Conservation (phyloP, 92 coral and sea anemone species). For the Blastomussa wellsi region DNA sequence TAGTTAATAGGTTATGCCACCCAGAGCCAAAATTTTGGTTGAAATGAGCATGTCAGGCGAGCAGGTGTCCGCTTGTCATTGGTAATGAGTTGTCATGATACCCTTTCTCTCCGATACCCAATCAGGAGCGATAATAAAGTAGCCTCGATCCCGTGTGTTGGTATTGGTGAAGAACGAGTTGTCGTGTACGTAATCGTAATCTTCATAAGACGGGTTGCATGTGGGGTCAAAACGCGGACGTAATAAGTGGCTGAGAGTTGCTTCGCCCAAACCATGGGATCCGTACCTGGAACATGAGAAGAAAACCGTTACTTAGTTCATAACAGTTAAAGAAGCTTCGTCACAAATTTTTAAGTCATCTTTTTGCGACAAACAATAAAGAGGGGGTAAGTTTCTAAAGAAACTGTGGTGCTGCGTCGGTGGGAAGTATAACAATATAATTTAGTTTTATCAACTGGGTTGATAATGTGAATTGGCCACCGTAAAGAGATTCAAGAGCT, state of each 20-base stretch:
- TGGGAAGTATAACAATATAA: too few species aligned
- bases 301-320: background rate
- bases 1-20: background rate
- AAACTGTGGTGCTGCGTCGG: too few species aligned
- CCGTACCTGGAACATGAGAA: conserved; percentile 54
- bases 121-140: conserved; percentile 85
- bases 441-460: too few species aligned
- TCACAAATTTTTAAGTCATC: too few species aligned
- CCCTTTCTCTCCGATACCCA: conserved; percentile 92
- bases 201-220: conserved; percentile 56
- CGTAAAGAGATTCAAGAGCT: too few species aligned
- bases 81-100: conserved; percentile 66
- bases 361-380: too few species aligned
- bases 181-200: conserved; percentile 75
- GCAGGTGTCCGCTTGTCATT: conserved; percentile 28
- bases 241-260: conserved; percentile 67
- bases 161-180: conserved; percentile 84
- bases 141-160: conserved; percentile 79
- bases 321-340: too few species aligned
- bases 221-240: conserved; percentile 74
- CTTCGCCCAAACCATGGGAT: conserved; percentile 65
- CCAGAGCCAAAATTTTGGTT: background rate
- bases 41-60: conserved; percentile 14
- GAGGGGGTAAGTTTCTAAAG: too few species aligned
- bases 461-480: too few species aligned